These are phyloP conservation scores for Leptobrachium leishanense DNA, from an alignment of 2,113 vertebrate species.

Conservation along the genomic window DNA sequence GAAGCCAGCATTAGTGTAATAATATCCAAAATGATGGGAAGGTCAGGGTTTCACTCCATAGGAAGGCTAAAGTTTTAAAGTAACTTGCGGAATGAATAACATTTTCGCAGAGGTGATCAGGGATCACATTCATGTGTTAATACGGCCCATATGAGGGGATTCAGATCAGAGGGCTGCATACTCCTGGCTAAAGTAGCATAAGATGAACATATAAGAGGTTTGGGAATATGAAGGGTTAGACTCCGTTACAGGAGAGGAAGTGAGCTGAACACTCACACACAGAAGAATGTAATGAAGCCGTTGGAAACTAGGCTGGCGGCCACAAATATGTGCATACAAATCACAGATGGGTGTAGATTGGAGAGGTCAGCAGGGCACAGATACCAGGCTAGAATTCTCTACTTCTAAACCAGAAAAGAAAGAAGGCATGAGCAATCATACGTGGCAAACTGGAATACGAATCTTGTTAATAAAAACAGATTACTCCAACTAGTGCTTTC, in stretches of 20 bases:
- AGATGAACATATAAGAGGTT: not conserved
- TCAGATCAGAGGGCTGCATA: slow-evolving; percentile 3
- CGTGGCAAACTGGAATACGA: too few species aligned
- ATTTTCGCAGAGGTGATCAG: slow-evolving; percentile 16
- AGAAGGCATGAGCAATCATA: too few species aligned
- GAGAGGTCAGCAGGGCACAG: not conserved
- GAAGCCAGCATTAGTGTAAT: not conserved
- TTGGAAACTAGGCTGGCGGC: not conserved
- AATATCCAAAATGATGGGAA: not conserved
- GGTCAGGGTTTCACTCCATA: not conserved
- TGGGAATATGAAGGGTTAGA: not conserved
- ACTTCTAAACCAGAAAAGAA: too few species aligned
- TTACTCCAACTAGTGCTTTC: too few species aligned
- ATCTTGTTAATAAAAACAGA: too few species aligned
- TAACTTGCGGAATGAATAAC: slow-evolving; percentile 27
- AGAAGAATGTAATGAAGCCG: not conserved
- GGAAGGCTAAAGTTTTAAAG: slow-evolving; percentile 8
- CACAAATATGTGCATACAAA: not conserved
- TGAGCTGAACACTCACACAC: not conserved
- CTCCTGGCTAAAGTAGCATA: not conserved
- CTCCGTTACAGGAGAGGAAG: not conserved
- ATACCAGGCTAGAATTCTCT: too few species aligned
- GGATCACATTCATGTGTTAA: slow-evolving; percentile 28
- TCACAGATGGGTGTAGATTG: not conserved
- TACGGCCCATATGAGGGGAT: slow-evolving; percentile 28